Conservation (phyloP, 2,113 vertebrate species). For the Myanophis thanlyinensis region DNA sequence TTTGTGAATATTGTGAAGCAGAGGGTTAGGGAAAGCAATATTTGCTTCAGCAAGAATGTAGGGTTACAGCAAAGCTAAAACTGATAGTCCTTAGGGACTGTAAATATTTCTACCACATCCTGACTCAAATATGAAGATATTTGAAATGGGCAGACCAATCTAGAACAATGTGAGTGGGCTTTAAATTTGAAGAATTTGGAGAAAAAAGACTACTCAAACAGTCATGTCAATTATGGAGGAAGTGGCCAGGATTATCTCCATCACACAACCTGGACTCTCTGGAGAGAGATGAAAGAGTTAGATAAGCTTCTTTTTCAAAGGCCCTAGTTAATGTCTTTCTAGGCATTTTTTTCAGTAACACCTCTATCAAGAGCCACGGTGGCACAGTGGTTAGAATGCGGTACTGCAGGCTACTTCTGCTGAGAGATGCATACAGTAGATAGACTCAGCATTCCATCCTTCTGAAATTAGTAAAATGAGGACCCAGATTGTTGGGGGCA, state of each 20-base stretch:
- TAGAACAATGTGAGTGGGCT: neutral
- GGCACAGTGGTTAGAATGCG: too few relatives aligned
- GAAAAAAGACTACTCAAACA: neutral
- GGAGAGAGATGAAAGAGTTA: neutral
- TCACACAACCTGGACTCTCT: neutral
- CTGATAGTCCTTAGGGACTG: neutral
- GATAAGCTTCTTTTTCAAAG: neutral
- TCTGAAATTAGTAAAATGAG: too few relatives aligned
- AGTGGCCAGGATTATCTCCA: neutral
- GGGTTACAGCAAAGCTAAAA: neutral
- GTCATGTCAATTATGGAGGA: neutral
- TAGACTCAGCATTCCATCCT: too few relatives aligned
- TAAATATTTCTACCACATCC: neutral
- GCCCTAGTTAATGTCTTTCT: neutral
- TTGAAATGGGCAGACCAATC: neutral
- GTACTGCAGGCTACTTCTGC: too few relatives aligned
- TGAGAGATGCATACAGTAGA: too few relatives aligned
- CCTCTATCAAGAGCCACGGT: neutral
- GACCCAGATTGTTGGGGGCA: too few relatives aligned
- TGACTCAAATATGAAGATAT: neutral
- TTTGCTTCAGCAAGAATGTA: neutral
- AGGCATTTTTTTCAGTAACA: neutral
- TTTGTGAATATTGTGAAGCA: neutral
- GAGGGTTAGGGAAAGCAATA: neutral
- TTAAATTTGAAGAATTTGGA: neutral